phyloP scores from a whole-genome alignment of 2,888 invertebrate genomes.

The Pinctada fucata region DNA sequence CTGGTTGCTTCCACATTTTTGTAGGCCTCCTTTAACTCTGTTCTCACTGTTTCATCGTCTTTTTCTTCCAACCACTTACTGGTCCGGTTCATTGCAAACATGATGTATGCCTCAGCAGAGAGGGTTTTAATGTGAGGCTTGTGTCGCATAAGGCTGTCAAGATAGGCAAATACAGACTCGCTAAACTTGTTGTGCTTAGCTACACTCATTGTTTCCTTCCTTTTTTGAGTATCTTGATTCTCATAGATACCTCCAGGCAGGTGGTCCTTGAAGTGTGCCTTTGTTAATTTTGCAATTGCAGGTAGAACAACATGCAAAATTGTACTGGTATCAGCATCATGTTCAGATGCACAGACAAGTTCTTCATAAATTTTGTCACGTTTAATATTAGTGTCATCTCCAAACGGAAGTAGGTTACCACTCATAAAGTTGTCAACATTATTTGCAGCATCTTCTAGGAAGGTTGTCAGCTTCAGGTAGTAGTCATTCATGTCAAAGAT shows the following conservation, averaged over 20 bases:
- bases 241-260: conserved; percentile 11
- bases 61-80: conserved; percentile 14
- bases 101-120: conserved; percentile 12
- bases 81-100: conserved; percentile 21
- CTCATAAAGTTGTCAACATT: conserved; percentile 29
- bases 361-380: conserved; percentile 11
- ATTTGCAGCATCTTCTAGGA: conserved; percentile 31
- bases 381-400: conserved; percentile 20
- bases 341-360: neutral
- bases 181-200: conserved; percentile 22
- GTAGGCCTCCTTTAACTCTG: conserved; percentile 5
- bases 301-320: conserved; percentile 14
- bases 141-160: conserved; percentile 9
- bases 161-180: conserved; percentile 23
- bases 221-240: conserved; percentile 6
- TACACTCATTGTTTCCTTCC: conserved; percentile 1
- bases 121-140: conserved; percentile 19
- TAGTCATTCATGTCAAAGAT: conserved; percentile 33
- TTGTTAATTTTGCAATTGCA: conserved; percentile 22
- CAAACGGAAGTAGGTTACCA: conserved; percentile 25
- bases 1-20: no score
- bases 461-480: conserved; percentile 33
- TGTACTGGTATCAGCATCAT: conserved; percentile 18
- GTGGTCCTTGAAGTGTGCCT: conserved; percentile 13
- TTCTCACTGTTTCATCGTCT: conserved; percentile 1